Base-by-base conservation (phyloP, 2,113 vertebrate genomes). In the Pterocles gutturalis region DNA sequence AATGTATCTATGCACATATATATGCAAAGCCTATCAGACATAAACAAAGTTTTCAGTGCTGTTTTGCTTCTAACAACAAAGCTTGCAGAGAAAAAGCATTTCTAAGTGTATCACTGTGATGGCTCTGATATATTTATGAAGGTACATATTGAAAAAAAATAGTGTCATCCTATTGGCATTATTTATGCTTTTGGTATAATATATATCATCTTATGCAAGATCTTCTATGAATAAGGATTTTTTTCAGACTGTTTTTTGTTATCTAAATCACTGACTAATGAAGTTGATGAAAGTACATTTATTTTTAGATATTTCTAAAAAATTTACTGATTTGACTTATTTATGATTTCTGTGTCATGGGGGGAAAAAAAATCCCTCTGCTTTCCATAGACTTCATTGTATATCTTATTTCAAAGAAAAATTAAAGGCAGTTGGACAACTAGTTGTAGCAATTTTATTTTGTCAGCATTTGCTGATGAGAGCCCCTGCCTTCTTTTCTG, bases 131-230 rank as follows among this genome's bases (percentile, higher is more conserved):
- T 67, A 80, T 88, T 86, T 90, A 57, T 54, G 49, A 80, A 78
- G 31, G 25, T 48, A 69, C 2, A 41, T 18, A 29, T 5, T 83
- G 41, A 70, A 90, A 95, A 91, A 91, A 75, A 20, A 29, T 22
- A 31, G 5, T 21, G 25, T 65, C 81, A 89, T 29, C 14, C 38
- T 61, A 17, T 7, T 62, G n/a, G 5, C 8, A 72, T 46, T 83
- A 62, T 73, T 96, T 71, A 58, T 62, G 48, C 20, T 88, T 97
- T 97, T 97, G 93, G 64, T 96, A 96, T 95, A 90, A 87, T 95
- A 65, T 95, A 93, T 91, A 83, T 95, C 83, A 96, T 73, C n/a
- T 75, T 64, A 89, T 57, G 21, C 29, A 92, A 90, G 60, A 18
- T 64, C 11, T 65, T 48, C 36, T 29, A n/a, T 55, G 36, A 83